phyloP scores from a whole-genome alignment of 2,113 vertebrate genomes.

The Centropus unirufus region DNA sequence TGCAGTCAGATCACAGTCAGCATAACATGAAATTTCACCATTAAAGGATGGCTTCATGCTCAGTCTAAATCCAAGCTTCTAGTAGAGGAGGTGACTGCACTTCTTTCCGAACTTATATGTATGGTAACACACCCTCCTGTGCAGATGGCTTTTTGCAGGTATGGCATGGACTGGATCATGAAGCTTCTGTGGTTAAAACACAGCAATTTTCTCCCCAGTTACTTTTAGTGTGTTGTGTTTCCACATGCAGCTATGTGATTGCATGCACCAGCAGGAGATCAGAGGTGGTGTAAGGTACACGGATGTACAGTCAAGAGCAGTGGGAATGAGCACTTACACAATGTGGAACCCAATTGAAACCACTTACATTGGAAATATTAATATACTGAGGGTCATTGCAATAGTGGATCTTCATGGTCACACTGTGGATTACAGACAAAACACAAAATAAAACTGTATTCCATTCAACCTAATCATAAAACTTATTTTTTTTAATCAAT shows the following conservation, averaged over 20 bases:
- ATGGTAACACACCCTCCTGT: background rate
- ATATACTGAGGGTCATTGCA: background rate
- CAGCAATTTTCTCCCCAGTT: background rate
- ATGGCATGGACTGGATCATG: background rate
- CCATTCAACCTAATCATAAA: background rate
- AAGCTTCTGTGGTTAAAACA: background rate
- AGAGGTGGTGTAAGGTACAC: fast-evolving
- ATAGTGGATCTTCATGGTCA: background rate
- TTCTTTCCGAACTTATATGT: background rate
- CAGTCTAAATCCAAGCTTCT: background rate
- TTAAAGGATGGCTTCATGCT: background rate
- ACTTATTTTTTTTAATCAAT: background rate
- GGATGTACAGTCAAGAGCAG: background rate
- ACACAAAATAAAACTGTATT: background rate
- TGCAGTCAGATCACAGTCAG: background rate
- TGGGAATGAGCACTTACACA: background rate
- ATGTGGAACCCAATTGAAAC: background rate
- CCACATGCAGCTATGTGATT: background rate
- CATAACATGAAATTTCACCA: background rate
- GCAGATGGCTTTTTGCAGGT: background rate
- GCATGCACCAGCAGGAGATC: background rate
- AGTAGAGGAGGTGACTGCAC: background rate
- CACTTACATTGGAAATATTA: background rate
- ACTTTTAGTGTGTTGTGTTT: background rate
- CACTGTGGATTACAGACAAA: background rate